phyloP scores from a whole-genome alignment of 2,797 vertebrate species.

The Ctenosaura bakeri region DNA sequence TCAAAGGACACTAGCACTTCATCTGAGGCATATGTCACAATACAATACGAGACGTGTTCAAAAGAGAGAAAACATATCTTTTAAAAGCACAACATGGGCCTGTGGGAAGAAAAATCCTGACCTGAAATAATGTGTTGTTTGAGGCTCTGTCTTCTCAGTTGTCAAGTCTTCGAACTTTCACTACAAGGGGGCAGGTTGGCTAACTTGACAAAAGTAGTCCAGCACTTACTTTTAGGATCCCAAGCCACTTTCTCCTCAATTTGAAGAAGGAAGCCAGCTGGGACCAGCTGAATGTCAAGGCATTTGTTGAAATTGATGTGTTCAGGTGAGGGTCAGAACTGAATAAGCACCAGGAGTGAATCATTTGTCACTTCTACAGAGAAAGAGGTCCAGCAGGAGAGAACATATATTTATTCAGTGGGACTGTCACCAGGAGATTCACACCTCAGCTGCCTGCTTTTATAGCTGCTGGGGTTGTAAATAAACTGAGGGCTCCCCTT shows the following conservation, averaged over 20 bases:
- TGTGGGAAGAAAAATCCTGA: constrained; percentile 34
- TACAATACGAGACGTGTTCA: background rate
- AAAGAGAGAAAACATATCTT: background rate
- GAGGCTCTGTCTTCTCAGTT: constrained; percentile 13
- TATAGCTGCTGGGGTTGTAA: constrained; percentile 17
- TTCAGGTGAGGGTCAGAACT: constrained; percentile 66
- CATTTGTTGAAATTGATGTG: constrained; percentile 67
- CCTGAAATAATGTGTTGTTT: constrained; percentile 48
- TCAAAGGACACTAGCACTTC: background rate
- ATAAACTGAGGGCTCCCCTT: constrained; percentile 34
- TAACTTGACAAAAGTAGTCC: constrained; percentile 45
- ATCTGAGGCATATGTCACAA: background rate
- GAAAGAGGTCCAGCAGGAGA: constrained; percentile 62
- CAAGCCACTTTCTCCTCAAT: constrained; percentile 49
- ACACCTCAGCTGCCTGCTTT: constrained; percentile 52
- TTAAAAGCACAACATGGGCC: constrained; percentile 30
- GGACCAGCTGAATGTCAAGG: constrained; percentile 60
- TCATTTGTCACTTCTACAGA: constrained; percentile 68
- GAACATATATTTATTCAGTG: constrained; percentile 53
- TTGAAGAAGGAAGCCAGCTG: constrained; percentile 52
- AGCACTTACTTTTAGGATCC: constrained; percentile 49
- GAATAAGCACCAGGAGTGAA: constrained; percentile 50
- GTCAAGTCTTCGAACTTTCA: constrained; percentile 56
- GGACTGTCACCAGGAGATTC: constrained; percentile 56
- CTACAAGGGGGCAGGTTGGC: constrained; percentile 8